Evolutionary conservation across 2,797 vertebrate species (phyloP).

Genomic region (Mionectes olivaceus): DNA sequence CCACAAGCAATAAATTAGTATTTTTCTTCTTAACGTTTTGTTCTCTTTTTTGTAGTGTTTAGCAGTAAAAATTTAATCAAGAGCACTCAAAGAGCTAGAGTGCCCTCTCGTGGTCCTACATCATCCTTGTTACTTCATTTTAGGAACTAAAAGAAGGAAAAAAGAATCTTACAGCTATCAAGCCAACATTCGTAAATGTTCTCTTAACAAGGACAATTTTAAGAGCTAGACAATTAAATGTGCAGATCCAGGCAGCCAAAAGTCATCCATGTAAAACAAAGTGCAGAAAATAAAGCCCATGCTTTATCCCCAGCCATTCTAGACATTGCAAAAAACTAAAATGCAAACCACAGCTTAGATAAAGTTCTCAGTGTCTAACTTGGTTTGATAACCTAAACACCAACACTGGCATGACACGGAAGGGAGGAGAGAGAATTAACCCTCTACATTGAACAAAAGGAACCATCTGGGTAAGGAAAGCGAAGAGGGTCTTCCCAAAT

Average conservation of each 20-base stretch:
- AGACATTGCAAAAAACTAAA: background rate
- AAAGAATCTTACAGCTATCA: background rate
- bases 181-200: background rate
- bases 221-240: background rate
- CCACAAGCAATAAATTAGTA: background rate
- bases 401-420: background rate
- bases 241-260: background rate
- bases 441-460: background rate
- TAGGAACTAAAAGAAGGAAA: background rate
- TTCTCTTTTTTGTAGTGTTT: background rate
- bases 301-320: background rate
- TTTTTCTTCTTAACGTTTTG: background rate
- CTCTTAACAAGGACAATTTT: background rate
- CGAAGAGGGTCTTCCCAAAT: background rate
- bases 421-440: background rate
- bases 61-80: background rate
- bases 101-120: conserved; percentile 68
- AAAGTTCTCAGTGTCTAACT: background rate
- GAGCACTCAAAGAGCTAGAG: conserved; percentile 63
- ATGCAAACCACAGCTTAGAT: background rate
- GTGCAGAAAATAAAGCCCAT: background rate
- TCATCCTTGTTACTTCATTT: background rate
- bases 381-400: background rate
- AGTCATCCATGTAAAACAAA: background rate
- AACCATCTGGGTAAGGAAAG: background rate